Percentiles rank a stretch among this genome's conserved stretches.
Evolutionary conservation across 2,888 invertebrate genomes (phyloP).

Genomic region (Thereva nobilitata): DNA sequence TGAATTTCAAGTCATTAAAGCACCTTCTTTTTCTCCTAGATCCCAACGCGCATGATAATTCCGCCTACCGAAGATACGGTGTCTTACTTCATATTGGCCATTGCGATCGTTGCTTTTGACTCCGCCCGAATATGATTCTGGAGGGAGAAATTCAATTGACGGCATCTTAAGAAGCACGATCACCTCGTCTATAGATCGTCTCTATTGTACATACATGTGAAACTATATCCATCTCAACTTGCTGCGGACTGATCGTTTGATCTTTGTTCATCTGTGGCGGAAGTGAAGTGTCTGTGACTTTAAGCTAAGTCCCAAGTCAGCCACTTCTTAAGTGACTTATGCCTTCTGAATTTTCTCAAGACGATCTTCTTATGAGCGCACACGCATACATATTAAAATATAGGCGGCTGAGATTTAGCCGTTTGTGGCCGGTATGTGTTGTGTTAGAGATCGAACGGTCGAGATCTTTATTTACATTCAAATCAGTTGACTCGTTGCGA

Average conservation of each 20-base stretch:
- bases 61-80: constrained; percentile 27
- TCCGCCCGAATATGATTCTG: constrained; percentile 10
- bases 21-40: constrained; percentile 7
- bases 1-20: constrained; percentile 19
- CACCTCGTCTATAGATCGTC: not conserved
- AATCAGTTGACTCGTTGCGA: constrained; percentile 36
- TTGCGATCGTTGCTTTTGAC: constrained; percentile 11
- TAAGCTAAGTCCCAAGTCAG: not conserved
- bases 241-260: constrained; percentile 20
- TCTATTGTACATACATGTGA: constrained; percentile 6
- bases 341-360: constrained; percentile 13
- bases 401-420: too few relatives aligned
- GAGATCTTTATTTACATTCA: constrained; percentile 31
- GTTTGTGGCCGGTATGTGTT: too few relatives aligned
- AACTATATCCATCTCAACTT: constrained; percentile 4
- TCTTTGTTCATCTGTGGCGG: constrained; percentile 32
- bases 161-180: too few relatives aligned
- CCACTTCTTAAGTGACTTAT: constrained; percentile 21
- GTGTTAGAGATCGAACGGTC: constrained; percentile 8
- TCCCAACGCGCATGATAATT: constrained; percentile 16
- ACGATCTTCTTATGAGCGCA: not conserved
- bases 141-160: too few relatives aligned
- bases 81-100: constrained; percentile 28
- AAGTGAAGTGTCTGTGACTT: constrained; percentile 30
- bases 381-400: not conserved